A percentile compares a stretch with the other conserved stretches of the same genome.
These are phyloP conservation scores for Arctocebus calabarensis DNA, from an alignment of 2,797 vertebrate genomes.

Conservation along the genomic window DNA sequence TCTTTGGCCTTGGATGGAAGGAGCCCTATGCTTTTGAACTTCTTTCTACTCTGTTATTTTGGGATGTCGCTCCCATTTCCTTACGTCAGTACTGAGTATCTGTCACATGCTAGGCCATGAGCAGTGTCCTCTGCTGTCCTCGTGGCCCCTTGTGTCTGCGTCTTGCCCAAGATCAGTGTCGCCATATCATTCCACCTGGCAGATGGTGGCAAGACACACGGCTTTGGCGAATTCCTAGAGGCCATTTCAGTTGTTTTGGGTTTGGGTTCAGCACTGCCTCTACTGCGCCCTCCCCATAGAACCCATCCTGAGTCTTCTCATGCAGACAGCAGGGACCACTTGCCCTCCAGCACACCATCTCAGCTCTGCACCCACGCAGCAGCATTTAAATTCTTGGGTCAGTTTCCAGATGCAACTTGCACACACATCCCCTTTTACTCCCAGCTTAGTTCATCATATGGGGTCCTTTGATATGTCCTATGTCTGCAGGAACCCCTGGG, in stretches of 20 bases:
- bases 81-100: background rate
- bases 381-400: background rate
- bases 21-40: background rate
- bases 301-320: background rate
- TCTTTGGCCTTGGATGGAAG: background rate
- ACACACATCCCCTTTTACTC: background rate
- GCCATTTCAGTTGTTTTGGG: background rate
- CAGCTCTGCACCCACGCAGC: background rate
- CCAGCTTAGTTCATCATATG: background rate
- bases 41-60: background rate
- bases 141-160: background rate
- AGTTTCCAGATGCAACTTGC: background rate
- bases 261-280: background rate
- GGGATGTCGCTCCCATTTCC: background rate
- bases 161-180: background rate
- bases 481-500: background rate
- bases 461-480: background rate
- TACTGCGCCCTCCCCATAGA: background rate
- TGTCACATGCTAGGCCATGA: rapidly evolving
- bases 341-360: background rate
- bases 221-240: background rate
- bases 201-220: background rate
- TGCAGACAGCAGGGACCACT: background rate
- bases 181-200: background rate
- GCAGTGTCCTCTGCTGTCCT: background rate